Evolutionary conservation across 1,140 invertebrate genomes (phyloP).

Genomic region (Bombyx mori): ASM3026992v2 NC_085124.1:8189001-8189500

Average conservation of each 20-base stretch:
- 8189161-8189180: conserved; percentile 60
- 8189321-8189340: too few relatives aligned
- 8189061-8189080: conserved; percentile 31
- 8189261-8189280: conserved; percentile 42
- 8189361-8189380: too few relatives aligned
- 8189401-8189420: too few relatives aligned
- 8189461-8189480: too few relatives aligned
- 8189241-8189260: conserved; percentile 54
- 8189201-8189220: conserved; percentile 65
- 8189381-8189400: too few relatives aligned
- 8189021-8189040: background rate
- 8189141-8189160: conserved; percentile 57
- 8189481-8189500: too few relatives aligned
- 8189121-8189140: conserved; percentile 50
- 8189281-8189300: background rate
- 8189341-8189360: too few relatives aligned
- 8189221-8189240: conserved; percentile 46
- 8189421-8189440: too few relatives aligned
- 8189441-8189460: too few relatives aligned
- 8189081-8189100: conserved; percentile 48
- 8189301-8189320: too few relatives aligned
- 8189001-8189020: conserved; percentile 16
- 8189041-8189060: conserved; percentile 30
- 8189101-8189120: conserved; percentile 59
- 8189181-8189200: conserved; percentile 66